Evolutionary conservation across 2,888 invertebrate genomes (phyloP).

Genomic region (Sinelater perroti): DNA sequence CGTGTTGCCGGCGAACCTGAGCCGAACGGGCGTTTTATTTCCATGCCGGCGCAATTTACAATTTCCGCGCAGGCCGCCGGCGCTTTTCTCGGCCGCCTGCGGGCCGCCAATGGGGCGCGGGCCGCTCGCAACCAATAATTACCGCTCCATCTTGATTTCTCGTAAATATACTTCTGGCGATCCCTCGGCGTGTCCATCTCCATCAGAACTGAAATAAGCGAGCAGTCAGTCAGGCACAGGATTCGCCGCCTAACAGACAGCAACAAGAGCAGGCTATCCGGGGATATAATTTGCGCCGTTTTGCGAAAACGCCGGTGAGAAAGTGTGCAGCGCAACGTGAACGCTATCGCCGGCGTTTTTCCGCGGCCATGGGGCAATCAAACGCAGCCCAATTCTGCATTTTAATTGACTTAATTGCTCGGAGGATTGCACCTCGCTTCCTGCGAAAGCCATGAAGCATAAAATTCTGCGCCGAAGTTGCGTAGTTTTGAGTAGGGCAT

Average conservation of each 20-base stretch:
- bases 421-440: not conserved
- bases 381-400: no score
- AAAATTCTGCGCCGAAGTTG: not conserved
- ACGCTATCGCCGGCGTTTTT: not conserved
- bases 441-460: not conserved
- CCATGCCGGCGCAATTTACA: slow-evolving; percentile 1
- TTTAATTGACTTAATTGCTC: not conserved
- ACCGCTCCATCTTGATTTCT: slow-evolving; percentile 31
- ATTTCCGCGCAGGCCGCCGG: slow-evolving; percentile 8
- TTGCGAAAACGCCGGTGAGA: no score
- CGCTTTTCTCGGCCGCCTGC: slow-evolving; percentile 8
- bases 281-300: slow-evolving; percentile 33
- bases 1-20: slow-evolving; percentile 19
- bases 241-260: slow-evolving; percentile 34
- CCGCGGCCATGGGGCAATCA: no score
- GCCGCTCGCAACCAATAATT: slow-evolving; percentile 21
- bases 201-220: slow-evolving; percentile 37
- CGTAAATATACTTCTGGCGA: slow-evolving; percentile 33
- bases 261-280: slow-evolving; percentile 35
- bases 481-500: slow-evolving; percentile 13
- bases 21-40: slow-evolving; percentile 11
- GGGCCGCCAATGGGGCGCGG: slow-evolving; percentile 6
- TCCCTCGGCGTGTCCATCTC: slow-evolving; percentile 33
- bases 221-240: slow-evolving; percentile 34
- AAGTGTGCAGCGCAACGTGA: not conserved